Evolutionary conservation across 2,888 invertebrate species (phyloP), one percentile per base, ranked within the genome.

Genomic region (Craniophora ligustri): DNA sequence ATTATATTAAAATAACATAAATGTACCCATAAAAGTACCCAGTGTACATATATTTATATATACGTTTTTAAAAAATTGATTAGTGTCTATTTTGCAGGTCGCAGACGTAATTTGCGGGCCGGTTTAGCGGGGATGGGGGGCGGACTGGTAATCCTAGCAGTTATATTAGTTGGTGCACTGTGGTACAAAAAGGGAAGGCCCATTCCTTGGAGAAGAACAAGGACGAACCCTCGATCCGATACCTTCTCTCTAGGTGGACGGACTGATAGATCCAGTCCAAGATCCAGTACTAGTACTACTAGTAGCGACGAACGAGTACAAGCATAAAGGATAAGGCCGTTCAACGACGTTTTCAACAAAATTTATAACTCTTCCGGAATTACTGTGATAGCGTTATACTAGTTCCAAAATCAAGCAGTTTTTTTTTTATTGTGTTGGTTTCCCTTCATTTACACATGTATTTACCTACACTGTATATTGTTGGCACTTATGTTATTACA

Each of bases 91-190:
- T 26, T 26, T 60, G 15, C 74, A 67, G 73, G 35, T 16, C 38
- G 28, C 2, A 38, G 55, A 8, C 68, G 64, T 2, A 67, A 62
- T 3, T 78, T 76, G 4, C 80, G 51, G 50, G 91, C 89, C 1
- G 82, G 87, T 2, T 80, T 90, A 13, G 72, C 82, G 6, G 91
- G 88, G 0, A 81, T 85, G 79, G 63, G 76, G 1, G 65, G 81
- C 1, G 88, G 88, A 0, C 13, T 81, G 0, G 46, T 66, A 0
- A 55, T 73, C 0, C 36, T 90, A 5, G 51, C 75, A 0, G 19
- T 79, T 0, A 47, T 82, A 0, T 56, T 92, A 5, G 78, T 61
- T 2, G 84, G 79, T 7, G 66, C 75, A 3, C 21, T 87, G 2
- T 69, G 79, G 58, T 82, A 85, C 63, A 85, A 76, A 40, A 74